Conservation (phyloP, 2,113 vertebrate genomes). For the Myanophis thanlyinensis region DNA sequence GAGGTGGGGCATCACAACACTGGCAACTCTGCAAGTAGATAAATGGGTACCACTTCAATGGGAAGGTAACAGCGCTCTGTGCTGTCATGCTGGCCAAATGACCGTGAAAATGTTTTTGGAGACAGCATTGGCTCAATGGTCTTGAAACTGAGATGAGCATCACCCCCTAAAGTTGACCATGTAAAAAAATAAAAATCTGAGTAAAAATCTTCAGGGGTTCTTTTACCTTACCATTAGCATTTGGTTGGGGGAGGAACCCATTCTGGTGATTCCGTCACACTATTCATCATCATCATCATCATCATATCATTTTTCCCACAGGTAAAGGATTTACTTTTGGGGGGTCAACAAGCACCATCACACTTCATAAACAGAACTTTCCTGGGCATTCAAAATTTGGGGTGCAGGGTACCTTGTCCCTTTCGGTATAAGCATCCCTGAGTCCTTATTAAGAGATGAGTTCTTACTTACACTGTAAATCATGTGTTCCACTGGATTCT, state of each 20-base stretch:
- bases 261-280: neutral
- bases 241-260: neutral
- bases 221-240: neutral
- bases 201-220: neutral
- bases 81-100: neutral
- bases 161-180: neutral
- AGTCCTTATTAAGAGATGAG: neutral
- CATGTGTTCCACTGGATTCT: neutral
- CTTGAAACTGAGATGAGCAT: neutral
- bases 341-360: neutral
- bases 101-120: neutral
- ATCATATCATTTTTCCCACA: neutral
- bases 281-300: neutral
- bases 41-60: neutral
- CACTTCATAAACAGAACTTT: neutral
- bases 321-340: neutral
- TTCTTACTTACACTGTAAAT: neutral
- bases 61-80: neutral
- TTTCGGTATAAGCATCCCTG: neutral
- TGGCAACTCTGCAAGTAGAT: no score
- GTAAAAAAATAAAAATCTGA: no score
- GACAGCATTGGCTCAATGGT: neutral
- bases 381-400: neutral
- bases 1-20: no score
- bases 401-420: neutral